Base-by-base conservation (phyloP, 1,140 invertebrate genomes). In the Chrysopa pallens region DNA sequence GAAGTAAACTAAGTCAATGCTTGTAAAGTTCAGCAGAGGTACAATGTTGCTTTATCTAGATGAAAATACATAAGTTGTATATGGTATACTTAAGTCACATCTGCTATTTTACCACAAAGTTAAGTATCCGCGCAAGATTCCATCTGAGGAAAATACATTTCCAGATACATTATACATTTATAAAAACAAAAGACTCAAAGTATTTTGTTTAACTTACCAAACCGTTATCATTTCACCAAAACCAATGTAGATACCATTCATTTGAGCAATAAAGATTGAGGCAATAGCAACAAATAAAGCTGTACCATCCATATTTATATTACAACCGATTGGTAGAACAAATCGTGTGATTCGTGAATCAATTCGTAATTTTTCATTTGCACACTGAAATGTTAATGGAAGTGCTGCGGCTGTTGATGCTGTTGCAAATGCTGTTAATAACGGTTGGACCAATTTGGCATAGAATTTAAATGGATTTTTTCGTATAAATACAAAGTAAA, bases 251-350 rank as follows among this genome's bases (percentile, higher is more conserved):
- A 89, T 80, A 41, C 78, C 79, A 51, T 89, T 84, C 73, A 92
- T 85, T 63, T 94, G 90, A 31, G 88, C 89, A 31, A 95, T 80
- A 60, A 95, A 96, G 47, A 93, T 76, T 31, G 85, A 82, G 5
- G 89, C 84, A 1, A 89, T 74, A 0, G 86, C 74, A 11, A 94
- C 76, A 59, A 91, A 96, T 6, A 94, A 62, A 0, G 91, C 91
- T 1, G 90, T 94, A 8, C 92, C 92, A 55, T 95, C 88, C 80
- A 91, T 91, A 61, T 94, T 94, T 50, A 92, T 80, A 48, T 89
- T 91, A 53, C 84, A 86, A 14, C 87, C 87, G 47, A 93, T 86
- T 1, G 89, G 89, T 6, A 94, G 65, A 11, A 92, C 83, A 62
- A 92, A 93, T 42, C 86, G 72, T 1, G 90, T 90, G 38, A 98